phyloP scores from a whole-genome alignment of 2,888 invertebrate species.

The Plusia festucae region DNA sequence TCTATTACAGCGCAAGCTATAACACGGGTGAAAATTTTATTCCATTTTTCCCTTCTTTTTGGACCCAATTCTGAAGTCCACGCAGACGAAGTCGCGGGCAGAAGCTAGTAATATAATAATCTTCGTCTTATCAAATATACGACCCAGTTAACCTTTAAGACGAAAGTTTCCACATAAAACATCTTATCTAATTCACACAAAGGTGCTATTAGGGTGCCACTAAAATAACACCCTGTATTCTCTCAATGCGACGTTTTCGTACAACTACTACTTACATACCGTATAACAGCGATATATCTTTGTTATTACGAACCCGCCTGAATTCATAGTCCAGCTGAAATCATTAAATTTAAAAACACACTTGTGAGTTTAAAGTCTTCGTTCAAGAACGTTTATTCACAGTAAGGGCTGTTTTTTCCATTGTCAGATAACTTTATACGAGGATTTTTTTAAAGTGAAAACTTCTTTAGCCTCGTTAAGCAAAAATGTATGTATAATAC shows the following conservation, averaged over 20 bases:
- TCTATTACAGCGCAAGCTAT: too few species aligned
- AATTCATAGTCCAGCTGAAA: slow-evolving; percentile 51
- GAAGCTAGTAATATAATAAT: slow-evolving; percentile 12
- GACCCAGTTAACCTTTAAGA: slow-evolving; percentile 57
- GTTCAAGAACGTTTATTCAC: slow-evolving; percentile 51
- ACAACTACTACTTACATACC: slow-evolving; percentile 7
- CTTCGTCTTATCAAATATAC: slow-evolving; percentile 31
- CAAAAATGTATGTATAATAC: too few species aligned
- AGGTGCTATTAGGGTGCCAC: slow-evolving; percentile 21
- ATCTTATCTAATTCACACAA: slow-evolving; percentile 56
- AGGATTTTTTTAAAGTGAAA: too few species aligned
- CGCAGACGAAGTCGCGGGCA: too few species aligned
- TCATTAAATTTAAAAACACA: slow-evolving; percentile 65
- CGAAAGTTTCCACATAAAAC: slow-evolving; percentile 72
- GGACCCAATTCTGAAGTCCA: too few species aligned
- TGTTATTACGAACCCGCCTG: slow-evolving; percentile 44
- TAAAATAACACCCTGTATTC: slow-evolving; percentile 34
- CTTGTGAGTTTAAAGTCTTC: slow-evolving; percentile 60
- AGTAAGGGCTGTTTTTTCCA: too few species aligned
- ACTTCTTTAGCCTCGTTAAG: too few species aligned
- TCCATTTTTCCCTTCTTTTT: too few species aligned
- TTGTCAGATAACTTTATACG: too few species aligned
- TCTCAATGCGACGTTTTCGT: slow-evolving; percentile 1
- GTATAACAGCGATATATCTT: slow-evolving; percentile 26
- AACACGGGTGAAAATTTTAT: too few species aligned